These are phyloP conservation scores for Hozukius guyotensis DNA, from an alignment of 2,797 vertebrate species.

Conservation along the genomic window DNA sequence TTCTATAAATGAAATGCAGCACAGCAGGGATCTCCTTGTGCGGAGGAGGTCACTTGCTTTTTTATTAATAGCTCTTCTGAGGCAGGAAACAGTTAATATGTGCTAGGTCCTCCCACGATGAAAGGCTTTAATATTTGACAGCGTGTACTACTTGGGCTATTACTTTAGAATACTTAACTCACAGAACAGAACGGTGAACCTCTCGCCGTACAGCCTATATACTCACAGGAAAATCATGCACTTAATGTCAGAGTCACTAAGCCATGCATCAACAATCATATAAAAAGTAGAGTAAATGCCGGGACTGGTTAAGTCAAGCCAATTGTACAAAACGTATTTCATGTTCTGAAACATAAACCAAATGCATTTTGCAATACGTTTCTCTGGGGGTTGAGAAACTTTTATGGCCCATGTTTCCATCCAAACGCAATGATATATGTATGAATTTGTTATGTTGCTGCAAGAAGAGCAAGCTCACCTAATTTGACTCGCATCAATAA, in stretches of 20 bases:
- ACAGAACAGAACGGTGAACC: neutral
- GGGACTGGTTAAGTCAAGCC: neutral
- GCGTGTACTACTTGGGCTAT: conserved; percentile 18
- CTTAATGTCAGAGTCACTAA: conserved; percentile 25
- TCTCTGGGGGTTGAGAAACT: neutral
- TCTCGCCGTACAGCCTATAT: neutral
- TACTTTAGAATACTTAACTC: conserved; percentile 30
- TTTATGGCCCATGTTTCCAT: neutral
- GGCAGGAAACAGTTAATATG: conserved; percentile 34
- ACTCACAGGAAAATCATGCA: conserved; percentile 8
- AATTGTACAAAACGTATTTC: neutral
- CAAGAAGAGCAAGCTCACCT: neutral
- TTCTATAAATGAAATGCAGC: conserved; percentile 33
- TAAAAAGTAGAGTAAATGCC: neutral
- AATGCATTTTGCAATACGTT: neutral
- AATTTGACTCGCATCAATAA: neutral
- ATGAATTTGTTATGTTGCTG: neutral
- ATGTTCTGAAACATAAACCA: neutral
- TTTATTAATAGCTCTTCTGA: conserved; percentile 44
- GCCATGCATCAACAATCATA: neutral
- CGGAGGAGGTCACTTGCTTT: conserved; percentile 17
- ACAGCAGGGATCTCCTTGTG: conserved; percentile 16
- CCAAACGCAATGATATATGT: neutral
- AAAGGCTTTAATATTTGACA: conserved; percentile 47
- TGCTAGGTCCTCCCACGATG: neutral